A percentile compares a stretch with the other conserved stretches of the same genome.
Conservation (phyloP, 1,140 invertebrate species). For the Dinoponera quadriceps region DNA sequence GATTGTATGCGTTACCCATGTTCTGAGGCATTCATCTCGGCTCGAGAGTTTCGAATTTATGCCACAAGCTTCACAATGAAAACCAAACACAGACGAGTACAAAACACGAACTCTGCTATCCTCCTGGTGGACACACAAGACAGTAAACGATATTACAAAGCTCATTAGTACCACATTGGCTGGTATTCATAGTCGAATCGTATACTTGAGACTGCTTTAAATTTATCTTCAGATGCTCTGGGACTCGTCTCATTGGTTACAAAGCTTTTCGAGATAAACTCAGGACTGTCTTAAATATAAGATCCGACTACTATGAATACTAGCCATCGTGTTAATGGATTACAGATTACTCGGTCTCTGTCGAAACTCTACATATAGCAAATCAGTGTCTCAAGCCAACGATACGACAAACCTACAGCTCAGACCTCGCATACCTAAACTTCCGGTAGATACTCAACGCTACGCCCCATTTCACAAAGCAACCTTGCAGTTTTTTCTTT, state of each 20-base stretch:
- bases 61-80: conserved; percentile 62
- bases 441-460: background rate
- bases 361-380: background rate
- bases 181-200: too few relatives aligned
- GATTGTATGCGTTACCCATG: conserved; percentile 89
- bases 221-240: too few relatives aligned
- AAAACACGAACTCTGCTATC: conserved; percentile 62
- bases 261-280: too few relatives aligned
- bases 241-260: too few relatives aligned
- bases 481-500: background rate
- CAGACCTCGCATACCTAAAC: background rate
- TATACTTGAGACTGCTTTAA: too few relatives aligned
- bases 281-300: too few relatives aligned
- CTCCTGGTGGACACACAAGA: conserved; percentile 71
- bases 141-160: conserved; percentile 40
- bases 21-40: conserved; percentile 91
- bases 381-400: background rate
- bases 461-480: conserved; percentile 5
- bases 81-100: conserved; percentile 66
- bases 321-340: conserved; percentile 13
- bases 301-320: too few relatives aligned
- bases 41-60: conserved; percentile 68
- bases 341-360: background rate
- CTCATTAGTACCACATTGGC: conserved; percentile 32
- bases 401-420: background rate